Evolutionary conservation across 1,140 invertebrate genomes (phyloP).

Genomic region (Drosophila sechellia): DNA sequence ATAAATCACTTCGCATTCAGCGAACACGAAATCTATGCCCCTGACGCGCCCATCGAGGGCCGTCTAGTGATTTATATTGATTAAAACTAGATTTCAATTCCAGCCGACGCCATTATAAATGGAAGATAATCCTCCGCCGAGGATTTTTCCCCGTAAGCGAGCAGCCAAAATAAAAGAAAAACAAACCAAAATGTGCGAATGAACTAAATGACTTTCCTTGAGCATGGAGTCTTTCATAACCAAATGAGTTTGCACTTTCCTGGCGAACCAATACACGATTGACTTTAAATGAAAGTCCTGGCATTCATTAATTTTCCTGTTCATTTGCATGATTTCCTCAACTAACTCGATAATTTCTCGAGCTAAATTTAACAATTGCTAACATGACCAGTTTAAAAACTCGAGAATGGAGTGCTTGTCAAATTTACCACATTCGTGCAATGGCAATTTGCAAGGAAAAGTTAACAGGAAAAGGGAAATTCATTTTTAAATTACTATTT

Average conservation of each 20-base stretch:
- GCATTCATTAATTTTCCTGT: not conserved
- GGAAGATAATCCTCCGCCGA: conserved; percentile 31
- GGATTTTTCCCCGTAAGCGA: conserved; percentile 13
- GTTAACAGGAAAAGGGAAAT: too few species aligned
- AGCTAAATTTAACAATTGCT: too few species aligned
- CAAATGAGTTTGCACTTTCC: conserved; percentile 3
- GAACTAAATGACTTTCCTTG: conserved; percentile 1
- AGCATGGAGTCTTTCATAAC: conserved; percentile 13
- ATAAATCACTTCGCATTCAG: conserved; percentile 62
- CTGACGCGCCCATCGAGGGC: conserved; percentile 51
- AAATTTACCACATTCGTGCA: too few species aligned
- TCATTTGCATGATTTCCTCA: not conserved
- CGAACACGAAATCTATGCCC: conserved; percentile 60
- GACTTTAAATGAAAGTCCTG: not conserved
- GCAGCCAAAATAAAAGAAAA: conserved; percentile 12
- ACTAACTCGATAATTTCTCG: not conserved
- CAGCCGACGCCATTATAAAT: conserved; percentile 47
- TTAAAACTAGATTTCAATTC: conserved; percentile 61
- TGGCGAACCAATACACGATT: not conserved
- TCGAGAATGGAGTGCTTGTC: too few species aligned
- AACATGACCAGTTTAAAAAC: too few species aligned
- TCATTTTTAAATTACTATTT: not conserved
- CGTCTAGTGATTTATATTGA: conserved; percentile 58
- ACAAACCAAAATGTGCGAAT: conserved; percentile 12
- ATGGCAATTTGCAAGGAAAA: too few species aligned